Percentiles rank a stretch among this genome's conserved stretches.
Conservation (phyloP, 2,113 vertebrate species). For the Cyphomyrus plagiostoma region DNA sequence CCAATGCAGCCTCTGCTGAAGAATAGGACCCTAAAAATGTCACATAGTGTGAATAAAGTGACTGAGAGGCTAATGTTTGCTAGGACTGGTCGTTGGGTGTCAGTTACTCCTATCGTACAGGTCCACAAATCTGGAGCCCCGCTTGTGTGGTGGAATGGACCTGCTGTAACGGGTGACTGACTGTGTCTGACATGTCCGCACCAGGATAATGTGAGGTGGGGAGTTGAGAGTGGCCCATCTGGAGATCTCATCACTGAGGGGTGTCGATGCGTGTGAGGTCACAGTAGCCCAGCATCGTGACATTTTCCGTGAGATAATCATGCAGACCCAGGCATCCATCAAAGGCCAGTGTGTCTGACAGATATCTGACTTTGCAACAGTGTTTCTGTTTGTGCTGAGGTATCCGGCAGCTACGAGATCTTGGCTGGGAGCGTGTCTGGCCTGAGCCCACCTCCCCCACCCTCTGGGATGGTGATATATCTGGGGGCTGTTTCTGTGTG, state of each 20-base stretch:
- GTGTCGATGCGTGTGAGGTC: background rate
- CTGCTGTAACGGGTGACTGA: background rate
- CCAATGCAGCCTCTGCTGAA: background rate
- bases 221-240: background rate
- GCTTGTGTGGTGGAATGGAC: background rate
- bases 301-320: background rate
- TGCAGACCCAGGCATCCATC: background rate
- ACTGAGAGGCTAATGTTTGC: background rate
- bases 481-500: background rate
- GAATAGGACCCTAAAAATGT: constrained; percentile 1
- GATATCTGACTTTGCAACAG: background rate
- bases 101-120: background rate
- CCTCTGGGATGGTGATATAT: background rate
- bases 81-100: background rate
- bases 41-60: background rate
- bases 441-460: background rate
- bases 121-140: background rate
- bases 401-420: background rate
- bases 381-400: background rate
- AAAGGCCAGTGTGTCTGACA: background rate
- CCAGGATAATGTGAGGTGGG: background rate
- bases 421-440: background rate
- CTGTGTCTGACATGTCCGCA: background rate
- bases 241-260: background rate
- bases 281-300: background rate